Conservation (phyloP, 2,888 invertebrate species). For the Lithophane ornitopus region DNA sequence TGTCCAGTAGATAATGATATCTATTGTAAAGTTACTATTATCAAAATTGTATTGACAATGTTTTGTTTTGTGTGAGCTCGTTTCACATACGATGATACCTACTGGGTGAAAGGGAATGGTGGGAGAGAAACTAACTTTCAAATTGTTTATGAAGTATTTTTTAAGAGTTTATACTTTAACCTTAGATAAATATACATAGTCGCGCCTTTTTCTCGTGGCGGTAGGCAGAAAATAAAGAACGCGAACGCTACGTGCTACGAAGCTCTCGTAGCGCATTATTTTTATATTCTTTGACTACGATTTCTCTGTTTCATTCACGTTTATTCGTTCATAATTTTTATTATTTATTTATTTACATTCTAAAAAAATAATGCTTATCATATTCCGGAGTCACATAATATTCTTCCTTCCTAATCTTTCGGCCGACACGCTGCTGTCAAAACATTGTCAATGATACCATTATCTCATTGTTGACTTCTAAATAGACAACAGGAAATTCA, state of each 20-base stretch:
- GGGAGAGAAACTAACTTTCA: neutral
- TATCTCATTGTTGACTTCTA: constrained; percentile 4
- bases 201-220: neutral
- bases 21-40: neutral
- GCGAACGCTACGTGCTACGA: neutral
- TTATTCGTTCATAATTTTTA: neutral
- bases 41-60: neutral
- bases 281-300: neutral
- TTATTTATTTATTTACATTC: neutral
- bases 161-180: neutral
- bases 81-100: neutral
- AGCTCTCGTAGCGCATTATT: neutral
- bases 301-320: neutral
- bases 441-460: constrained; percentile 23
- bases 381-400: constrained; percentile 3
- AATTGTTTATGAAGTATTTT: neutral
- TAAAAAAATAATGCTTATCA: constrained; percentile 17
- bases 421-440: constrained; percentile 25
- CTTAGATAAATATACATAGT: neutral
- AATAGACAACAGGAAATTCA: constrained; percentile 18
- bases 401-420: constrained; percentile 9
- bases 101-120: neutral
- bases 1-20: neutral
- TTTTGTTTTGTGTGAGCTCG: constrained; percentile 1
- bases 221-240: neutral